Evolutionary conservation across 1,140 invertebrate species (phyloP), one percentile per base, ranked within the genome.

Genomic region (Aphelenchoides avenae): DNA sequence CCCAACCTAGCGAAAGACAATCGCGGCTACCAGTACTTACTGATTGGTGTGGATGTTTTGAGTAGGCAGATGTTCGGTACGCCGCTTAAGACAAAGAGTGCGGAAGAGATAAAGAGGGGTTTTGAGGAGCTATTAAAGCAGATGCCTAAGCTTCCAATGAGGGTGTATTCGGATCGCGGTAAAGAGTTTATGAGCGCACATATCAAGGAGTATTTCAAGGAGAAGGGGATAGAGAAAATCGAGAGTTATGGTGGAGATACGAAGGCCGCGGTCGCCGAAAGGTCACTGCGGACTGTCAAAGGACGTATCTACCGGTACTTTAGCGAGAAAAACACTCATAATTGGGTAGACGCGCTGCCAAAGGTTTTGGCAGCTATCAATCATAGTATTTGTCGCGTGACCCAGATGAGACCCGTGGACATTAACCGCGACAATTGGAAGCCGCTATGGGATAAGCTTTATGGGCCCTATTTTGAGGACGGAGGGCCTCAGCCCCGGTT

Each of bases 361-460:
- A 11, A 57, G 5, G 69, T 64, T 41, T 29, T 61, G 15, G 27
- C 30, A 7, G 66, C 29, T 22, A 68, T 68, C 9, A 64, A 64
- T 40, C 42, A 43, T 7, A 18, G 26, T n/a, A 15, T 26, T 0
- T 34, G 39, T 36, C 34, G 61, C 13, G 65, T n/a, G n/a, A n/a
- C 44, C 9, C 40, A 43, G 26, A 40, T 62, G 33, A 29, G 54
- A n/a, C 61, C 61, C 13, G 34, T 46, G 3, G 51, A 54, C 30
- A 39, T 64, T 5, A 22, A 34, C 18, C 37, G 30, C 7, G 26
- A 54, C 11, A 54, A 54, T 57, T 26, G 43, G 20, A 26, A 53
- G 15, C n/a, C n/a, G n/a, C 11, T 54, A 6, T 54, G 52, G 52
- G 11, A 57, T 15, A 49, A 54, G 18, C 13, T 54, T 15, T 54